These are phyloP conservation scores for Myrmophylax atrothorax DNA, from an alignment of 2,113 vertebrate genomes.

Conservation along the genomic window DNA sequence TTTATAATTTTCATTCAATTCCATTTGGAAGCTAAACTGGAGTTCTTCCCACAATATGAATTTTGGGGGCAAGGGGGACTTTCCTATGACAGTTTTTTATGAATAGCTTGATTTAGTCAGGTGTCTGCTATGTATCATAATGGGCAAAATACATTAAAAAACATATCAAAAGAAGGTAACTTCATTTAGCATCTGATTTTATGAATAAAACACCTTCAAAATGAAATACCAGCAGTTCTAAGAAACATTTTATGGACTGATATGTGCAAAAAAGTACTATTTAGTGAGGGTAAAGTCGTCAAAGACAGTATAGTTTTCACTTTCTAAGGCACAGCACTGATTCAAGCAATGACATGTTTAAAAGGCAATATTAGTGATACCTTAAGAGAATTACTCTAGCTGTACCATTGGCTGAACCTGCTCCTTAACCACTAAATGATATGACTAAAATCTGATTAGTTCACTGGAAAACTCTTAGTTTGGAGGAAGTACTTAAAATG, in stretches of 20 bases:
- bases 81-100: neutral
- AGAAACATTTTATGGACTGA: neutral
- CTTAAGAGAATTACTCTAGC: neutral
- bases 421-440: neutral
- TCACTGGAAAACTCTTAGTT: neutral
- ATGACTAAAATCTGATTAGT: neutral
- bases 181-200: slow-evolving; percentile 20
- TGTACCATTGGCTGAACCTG: neutral
- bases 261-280: neutral
- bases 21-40: neutral
- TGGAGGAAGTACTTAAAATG: neutral
- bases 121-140: neutral
- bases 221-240: neutral
- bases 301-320: slow-evolving; percentile 40
- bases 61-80: neutral
- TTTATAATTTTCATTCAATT: neutral
- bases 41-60: neutral
- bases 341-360: slow-evolving; percentile 39
- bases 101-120: slow-evolving; percentile 34
- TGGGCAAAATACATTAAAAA: no score
- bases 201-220: slow-evolving; percentile 32
- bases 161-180: neutral
- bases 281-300: slow-evolving; percentile 43
- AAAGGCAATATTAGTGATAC: neutral
- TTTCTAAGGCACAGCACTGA: slow-evolving; percentile 35